Conservation (phyloP, 2,797 vertebrate species). For the Telmatherina bonti region DNA sequence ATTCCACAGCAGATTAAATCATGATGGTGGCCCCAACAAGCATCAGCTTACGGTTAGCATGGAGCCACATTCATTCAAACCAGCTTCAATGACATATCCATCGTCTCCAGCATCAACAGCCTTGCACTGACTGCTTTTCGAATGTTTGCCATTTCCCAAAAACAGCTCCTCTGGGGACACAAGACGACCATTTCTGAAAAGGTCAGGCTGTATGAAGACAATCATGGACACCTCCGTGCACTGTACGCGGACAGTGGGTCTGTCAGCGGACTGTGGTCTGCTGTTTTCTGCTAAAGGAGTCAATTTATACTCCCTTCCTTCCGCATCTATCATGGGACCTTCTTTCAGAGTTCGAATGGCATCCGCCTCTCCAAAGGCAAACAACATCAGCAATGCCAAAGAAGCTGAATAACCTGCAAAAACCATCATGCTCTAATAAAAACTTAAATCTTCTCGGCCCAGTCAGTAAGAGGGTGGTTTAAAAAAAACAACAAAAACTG, state of each 20-base stretch:
- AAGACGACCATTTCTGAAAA: conserved; percentile 18
- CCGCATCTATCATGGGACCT: conserved; percentile 47
- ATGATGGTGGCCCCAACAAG: too few relatives aligned
- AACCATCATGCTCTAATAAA: neutral
- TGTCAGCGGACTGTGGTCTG: rapidly evolving
- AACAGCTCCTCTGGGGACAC: conserved; percentile 46
- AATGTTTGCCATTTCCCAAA: conserved; percentile 26
- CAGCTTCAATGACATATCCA: conserved; percentile 48
- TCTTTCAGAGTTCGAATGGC: conserved; percentile 48
- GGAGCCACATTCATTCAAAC: conserved; percentile 59
- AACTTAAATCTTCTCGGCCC: neutral
- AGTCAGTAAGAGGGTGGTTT: too few relatives aligned
- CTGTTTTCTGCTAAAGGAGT: neutral
- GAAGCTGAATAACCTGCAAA: neutral
- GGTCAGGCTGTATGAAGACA: conserved; percentile 45
- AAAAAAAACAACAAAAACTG: neutral
- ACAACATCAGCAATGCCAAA: conserved; percentile 19
- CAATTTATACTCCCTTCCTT: conserved; percentile 59
- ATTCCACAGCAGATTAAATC: neutral
- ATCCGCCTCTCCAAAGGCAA: neutral
- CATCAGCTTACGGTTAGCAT: conserved; percentile 39
- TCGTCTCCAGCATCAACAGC: conserved; percentile 23
- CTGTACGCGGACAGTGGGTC: conserved; percentile 9
- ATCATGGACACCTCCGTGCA: conserved; percentile 57
- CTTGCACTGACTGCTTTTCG: conserved; percentile 18